These are phyloP conservation scores for Chaetogeoica ovagalla DNA, from an alignment of 2,888 invertebrate genomes.

Conservation along the genomic window DNA sequence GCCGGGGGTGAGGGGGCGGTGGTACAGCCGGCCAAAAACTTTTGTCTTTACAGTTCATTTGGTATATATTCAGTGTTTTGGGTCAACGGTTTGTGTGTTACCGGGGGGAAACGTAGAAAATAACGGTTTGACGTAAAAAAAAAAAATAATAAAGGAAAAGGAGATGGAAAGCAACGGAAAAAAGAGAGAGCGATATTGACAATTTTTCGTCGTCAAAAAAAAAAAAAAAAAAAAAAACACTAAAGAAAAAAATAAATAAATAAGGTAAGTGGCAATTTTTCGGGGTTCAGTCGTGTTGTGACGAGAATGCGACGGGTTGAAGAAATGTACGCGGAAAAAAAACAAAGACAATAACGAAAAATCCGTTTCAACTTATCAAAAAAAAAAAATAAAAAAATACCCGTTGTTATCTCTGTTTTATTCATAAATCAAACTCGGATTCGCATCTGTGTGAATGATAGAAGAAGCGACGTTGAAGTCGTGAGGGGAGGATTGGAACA, in stretches of 20 bases:
- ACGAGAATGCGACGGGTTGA: not conserved
- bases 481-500: not conserved
- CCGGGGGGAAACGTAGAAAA: too few species aligned
- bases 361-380: not conserved
- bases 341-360: not conserved
- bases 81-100: not conserved
- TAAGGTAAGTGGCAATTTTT: constrained; percentile 40
- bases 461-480: too few species aligned
- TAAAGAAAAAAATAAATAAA: not conserved
- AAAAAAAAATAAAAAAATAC: not conserved
- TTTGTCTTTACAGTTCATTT: constrained; percentile 52
- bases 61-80: not conserved
- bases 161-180: not conserved
- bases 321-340: not conserved
- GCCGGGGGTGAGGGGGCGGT: not conserved
- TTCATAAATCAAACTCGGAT: constrained; percentile 23
- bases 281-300: constrained; percentile 29
- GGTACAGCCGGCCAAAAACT: constrained; percentile 9
- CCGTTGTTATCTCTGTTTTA: not conserved
- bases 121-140: too few species aligned
- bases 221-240: not conserved
- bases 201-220: constrained; percentile 18
- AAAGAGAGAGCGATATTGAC: not conserved
- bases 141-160: too few species aligned
- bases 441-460: too few species aligned